phyloP scores from a whole-genome alignment of 2,113 vertebrate species.

The Chloropsis hardwickii region DNA sequence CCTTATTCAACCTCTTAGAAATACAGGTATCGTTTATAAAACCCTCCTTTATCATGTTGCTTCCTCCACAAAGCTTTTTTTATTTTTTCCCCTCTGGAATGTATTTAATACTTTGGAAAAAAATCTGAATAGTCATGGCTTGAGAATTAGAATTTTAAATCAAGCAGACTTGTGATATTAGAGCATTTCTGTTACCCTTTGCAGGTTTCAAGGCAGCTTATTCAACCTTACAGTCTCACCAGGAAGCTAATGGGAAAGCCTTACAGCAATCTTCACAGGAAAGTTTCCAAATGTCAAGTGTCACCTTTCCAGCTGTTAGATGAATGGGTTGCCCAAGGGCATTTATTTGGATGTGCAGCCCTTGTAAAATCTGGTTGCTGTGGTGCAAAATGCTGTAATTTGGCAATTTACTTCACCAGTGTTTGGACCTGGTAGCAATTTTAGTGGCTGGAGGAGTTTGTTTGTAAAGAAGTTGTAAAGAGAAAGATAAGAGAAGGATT shows the following conservation, averaged over 20 bases:
- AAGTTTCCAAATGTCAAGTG: conserved; percentile 81
- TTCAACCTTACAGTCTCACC: conserved; percentile 79
- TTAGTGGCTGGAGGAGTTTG: neutral
- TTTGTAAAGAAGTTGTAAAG: conserved; percentile 1
- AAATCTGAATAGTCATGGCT: conserved; percentile 64
- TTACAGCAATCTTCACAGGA: conserved; percentile 76
- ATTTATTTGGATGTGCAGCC: conserved; percentile 75
- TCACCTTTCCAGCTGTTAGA: conserved; percentile 83
- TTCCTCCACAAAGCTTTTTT: conserved; percentile 18
- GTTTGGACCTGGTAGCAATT: conserved; percentile 30
- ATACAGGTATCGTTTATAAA: neutral
- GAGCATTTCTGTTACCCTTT: conserved; percentile 74
- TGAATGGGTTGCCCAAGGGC: conserved; percentile 78
- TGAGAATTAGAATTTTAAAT: conserved; percentile 75
- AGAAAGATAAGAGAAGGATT: neutral
- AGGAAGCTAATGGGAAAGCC: conserved; percentile 83
- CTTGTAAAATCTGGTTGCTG: conserved; percentile 71
- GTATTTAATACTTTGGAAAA: conserved; percentile 11
- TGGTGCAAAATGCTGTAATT: conserved; percentile 64
- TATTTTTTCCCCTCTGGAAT: neutral
- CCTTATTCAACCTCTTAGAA: neutral
- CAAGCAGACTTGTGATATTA: conserved; percentile 55
- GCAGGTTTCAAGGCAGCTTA: conserved; percentile 77
- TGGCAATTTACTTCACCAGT: conserved; percentile 63
- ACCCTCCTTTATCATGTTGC: neutral